phyloP scores from a whole-genome alignment of 2,113 vertebrate species.

The Alethe diademata region DNA sequence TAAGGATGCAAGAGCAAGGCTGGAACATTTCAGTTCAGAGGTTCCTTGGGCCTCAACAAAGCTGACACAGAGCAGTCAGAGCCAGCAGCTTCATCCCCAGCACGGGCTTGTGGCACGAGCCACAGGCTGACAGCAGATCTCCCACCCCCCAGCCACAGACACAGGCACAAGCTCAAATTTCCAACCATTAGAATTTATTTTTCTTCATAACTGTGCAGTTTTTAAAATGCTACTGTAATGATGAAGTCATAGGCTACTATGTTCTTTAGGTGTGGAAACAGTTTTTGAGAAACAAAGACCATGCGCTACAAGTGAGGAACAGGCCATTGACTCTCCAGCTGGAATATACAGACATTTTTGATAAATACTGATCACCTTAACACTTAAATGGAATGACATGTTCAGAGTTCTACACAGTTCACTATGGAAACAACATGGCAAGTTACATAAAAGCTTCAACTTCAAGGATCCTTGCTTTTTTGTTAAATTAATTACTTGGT shows the following conservation, averaged over 20 bases:
- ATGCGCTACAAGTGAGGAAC: conserved; percentile 37
- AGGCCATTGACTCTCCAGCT: conserved; percentile 25
- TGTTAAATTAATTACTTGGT: neutral
- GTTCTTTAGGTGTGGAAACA: conserved; percentile 38
- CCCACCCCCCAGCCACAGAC: neutral
- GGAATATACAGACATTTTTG: conserved; percentile 25
- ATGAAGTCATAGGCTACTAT: neutral
- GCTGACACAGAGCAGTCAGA: neutral
- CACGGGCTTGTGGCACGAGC: rapidly evolving
- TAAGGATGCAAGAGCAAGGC: neutral
- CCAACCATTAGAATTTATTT: conserved; percentile 57
- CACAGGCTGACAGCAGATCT: neutral
- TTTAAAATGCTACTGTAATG: conserved; percentile 56
- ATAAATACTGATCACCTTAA: conserved; percentile 49
- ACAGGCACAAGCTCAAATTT: neutral
- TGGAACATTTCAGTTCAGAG: neutral
- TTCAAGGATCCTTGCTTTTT: conserved; percentile 1
- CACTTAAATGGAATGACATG: conserved; percentile 55
- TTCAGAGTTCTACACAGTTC: conserved; percentile 10
- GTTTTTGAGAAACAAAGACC: conserved; percentile 40
- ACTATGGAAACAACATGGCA: conserved; percentile 16
- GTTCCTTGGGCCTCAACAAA: neutral
- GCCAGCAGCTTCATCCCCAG: neutral
- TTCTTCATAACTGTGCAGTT: conserved; percentile 30
- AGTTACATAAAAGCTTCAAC: conserved; percentile 50